Percentiles rank a stretch among this genome's conserved stretches.
Evolutionary conservation across 2,888 invertebrate species (phyloP).

Genomic region (Aleiodes testaceus): DNA sequence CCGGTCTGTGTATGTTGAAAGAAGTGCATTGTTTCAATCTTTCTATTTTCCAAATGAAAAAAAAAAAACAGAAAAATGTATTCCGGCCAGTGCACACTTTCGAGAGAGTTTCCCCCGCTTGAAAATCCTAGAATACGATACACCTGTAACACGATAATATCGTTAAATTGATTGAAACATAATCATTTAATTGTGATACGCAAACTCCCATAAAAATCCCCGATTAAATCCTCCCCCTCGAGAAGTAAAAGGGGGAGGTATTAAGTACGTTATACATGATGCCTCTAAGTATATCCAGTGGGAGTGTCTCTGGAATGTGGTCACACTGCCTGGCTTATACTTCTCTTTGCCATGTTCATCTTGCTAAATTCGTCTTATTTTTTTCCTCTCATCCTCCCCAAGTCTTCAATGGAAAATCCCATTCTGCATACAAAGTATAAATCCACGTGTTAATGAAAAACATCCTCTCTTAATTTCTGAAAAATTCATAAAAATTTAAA

Average conservation of each 20-base stretch:
- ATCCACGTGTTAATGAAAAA: neutral
- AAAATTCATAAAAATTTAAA: no score
- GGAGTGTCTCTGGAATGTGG: slow-evolving; percentile 68
- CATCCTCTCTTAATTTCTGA: no score
- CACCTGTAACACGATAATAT: slow-evolving; percentile 18
- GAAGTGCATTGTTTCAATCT: neutral
- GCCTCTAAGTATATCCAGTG: slow-evolving; percentile 50
- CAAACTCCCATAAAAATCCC: slow-evolving; percentile 13
- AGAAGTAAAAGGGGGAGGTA: neutral
- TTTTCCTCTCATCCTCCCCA: slow-evolving; percentile 6
- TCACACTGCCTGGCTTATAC: slow-evolving; percentile 59
- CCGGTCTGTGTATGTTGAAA: neutral
- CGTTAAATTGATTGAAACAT: slow-evolving; percentile 7
- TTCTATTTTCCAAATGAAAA: neutral
- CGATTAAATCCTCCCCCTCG: slow-evolving; percentile 17
- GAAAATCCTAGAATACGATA: neutral
- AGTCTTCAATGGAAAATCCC: neutral
- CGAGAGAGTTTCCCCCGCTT: neutral
- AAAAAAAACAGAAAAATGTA: slow-evolving; percentile 28
- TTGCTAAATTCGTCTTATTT: slow-evolving; percentile 50
- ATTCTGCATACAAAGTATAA: neutral
- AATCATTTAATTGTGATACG: slow-evolving; percentile 12
- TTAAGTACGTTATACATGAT: slow-evolving; percentile 31
- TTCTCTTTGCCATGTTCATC: slow-evolving; percentile 59
- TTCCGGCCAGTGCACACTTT: neutral